Evolutionary conservation across 2,113 vertebrate genomes (phyloP).

Genomic region (Ochotona princeps): DNA sequence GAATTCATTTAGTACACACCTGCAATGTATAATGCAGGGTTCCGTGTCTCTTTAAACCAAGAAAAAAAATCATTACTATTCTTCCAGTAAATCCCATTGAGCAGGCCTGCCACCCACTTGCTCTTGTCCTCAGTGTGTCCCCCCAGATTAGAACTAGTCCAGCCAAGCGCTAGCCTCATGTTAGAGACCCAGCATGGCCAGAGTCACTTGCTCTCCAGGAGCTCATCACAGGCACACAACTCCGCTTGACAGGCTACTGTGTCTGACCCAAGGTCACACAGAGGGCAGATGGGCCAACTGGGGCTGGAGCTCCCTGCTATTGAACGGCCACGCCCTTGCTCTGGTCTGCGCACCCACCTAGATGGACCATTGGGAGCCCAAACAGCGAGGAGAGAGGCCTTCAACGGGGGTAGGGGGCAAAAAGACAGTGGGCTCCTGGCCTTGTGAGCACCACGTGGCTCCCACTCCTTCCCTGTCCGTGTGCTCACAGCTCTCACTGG

Average conservation of each 20-base stretch:
- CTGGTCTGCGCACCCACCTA: background rate
- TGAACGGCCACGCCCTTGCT: background rate
- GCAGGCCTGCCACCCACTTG: background rate
- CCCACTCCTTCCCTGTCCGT: background rate
- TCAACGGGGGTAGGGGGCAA: no score
- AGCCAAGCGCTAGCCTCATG: background rate
- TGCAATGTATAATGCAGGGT: no score
- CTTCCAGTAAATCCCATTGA: background rate
- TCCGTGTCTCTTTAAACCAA: no score
- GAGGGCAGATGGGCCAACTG: background rate
- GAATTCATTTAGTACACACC: background rate
- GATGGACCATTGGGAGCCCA: background rate
- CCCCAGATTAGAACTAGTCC: no score
- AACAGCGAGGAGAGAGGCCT: background rate
- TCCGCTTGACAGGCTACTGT: background rate
- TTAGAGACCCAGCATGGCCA: no score
- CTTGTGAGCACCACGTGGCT: no score
- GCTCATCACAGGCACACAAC: background rate
- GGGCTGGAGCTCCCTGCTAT: background rate
- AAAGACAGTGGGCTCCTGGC: no score
- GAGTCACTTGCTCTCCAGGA: background rate
- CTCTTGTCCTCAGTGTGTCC: no score
- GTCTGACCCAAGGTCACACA: background rate
- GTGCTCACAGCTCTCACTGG: background rate
- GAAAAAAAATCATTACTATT: background rate